phyloP scores from a whole-genome alignment of 2,113 vertebrate species.

The Rhombomys opimus region DNA sequence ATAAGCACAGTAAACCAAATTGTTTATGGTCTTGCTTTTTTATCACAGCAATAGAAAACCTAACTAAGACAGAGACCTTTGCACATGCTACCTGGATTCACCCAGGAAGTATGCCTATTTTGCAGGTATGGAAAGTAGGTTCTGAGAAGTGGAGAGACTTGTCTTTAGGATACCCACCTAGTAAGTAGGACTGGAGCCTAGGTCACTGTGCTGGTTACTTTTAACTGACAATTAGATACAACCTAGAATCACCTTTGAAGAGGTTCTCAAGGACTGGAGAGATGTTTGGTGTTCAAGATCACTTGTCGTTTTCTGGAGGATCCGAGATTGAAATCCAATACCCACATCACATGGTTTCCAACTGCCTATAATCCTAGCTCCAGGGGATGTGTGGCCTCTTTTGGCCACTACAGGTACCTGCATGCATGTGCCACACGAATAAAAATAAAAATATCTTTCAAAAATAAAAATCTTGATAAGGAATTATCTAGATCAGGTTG shows the following conservation, averaged over 20 bases:
- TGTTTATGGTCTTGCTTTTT: not conserved
- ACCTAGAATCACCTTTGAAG: not conserved
- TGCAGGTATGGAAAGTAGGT: not conserved
- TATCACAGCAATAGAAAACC: not conserved
- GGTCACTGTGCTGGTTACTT: not conserved
- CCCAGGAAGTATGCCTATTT: not conserved
- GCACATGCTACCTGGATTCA: not conserved
- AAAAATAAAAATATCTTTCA: no score
- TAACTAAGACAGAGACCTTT: not conserved
- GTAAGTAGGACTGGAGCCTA: not conserved
- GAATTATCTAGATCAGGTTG: not conserved
- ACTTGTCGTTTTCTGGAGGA: not conserved
- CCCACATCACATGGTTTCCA: not conserved
- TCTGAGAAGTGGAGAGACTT: not conserved
- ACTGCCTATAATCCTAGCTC: not conserved
- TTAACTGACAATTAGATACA: not conserved
- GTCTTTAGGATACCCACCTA: not conserved
- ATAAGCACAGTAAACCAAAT: not conserved
- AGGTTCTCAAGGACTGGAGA: not conserved
- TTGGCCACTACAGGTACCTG: not conserved
- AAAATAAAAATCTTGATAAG: not conserved
- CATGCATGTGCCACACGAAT: rapidly evolving
- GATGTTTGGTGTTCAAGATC: not conserved
- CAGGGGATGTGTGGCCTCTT: not conserved
- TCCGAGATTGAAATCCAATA: not conserved